Percentiles rank a stretch among this genome's conserved stretches.
These are phyloP conservation scores for Trichopria drosophilae DNA, from an alignment of 2,888 invertebrate species.

Conservation along the genomic window DNA sequence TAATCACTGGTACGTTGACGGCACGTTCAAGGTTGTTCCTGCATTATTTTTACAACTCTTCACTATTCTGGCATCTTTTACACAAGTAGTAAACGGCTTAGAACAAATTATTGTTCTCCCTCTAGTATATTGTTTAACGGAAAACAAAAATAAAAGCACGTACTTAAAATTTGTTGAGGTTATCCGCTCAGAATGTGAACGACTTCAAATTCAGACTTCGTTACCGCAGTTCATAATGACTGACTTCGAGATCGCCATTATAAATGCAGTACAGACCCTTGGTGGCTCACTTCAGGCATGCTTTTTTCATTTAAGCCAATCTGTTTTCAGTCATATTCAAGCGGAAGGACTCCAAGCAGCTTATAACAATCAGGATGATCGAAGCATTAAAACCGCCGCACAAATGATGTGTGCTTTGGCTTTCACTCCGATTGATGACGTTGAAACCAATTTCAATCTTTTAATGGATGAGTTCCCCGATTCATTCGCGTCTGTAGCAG, in stretches of 20 bases:
- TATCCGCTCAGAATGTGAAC: slow-evolving; percentile 4
- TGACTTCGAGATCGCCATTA: slow-evolving; percentile 12
- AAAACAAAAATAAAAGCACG: slow-evolving; percentile 3
- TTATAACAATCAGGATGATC: too few relatives aligned
- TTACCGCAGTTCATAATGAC: slow-evolving; percentile 7
- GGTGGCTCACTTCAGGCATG: slow-evolving; percentile 1
- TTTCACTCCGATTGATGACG: slow-evolving; percentile 1
- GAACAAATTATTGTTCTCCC: slow-evolving; percentile 7
- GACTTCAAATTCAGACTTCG: background rate
- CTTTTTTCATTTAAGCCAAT: slow-evolving; percentile 12
- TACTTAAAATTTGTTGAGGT: slow-evolving; percentile 9
- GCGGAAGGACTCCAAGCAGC: slow-evolving; percentile 1
- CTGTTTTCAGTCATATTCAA: slow-evolving; percentile 13
- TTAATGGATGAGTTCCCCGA: background rate
- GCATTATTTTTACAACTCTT: slow-evolving; percentile 1
- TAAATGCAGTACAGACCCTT: slow-evolving; percentile 3
- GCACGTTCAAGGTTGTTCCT: slow-evolving; percentile 9
- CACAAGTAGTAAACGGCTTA: background rate
- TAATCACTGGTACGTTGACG: slow-evolving; percentile 13
- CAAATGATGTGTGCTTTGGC: too few relatives aligned
- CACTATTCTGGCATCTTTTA: background rate
- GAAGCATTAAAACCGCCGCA: too few relatives aligned
- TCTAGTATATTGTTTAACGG: slow-evolving; percentile 6
- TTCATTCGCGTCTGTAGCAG: too few relatives aligned
- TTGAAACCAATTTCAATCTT: background rate